Conservation (phyloP, 2,888 invertebrate species). For the Calameuta idolon region DNA sequence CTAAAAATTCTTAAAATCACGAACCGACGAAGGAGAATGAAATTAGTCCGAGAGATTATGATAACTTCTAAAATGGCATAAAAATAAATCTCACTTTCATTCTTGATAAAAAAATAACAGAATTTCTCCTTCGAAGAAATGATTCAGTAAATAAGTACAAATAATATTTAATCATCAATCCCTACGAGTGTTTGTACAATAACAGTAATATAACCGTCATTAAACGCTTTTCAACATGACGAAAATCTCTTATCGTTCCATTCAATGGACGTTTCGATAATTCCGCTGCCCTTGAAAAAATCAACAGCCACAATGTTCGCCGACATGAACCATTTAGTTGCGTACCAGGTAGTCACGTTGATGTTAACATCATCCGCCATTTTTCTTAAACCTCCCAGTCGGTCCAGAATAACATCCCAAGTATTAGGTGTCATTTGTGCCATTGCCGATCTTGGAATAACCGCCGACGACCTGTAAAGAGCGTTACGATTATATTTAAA, state of each 20-base stretch:
- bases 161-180: background rate
- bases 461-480: constrained; percentile 20
- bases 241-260: constrained; percentile 50
- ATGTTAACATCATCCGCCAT: constrained; percentile 78
- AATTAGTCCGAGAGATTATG: background rate
- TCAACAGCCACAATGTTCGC: constrained; percentile 82
- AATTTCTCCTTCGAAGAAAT: background rate
- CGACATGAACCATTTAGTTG: constrained; percentile 74
- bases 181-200: background rate
- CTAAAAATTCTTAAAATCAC: background rate
- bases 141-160: background rate
- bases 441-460: constrained; percentile 74
- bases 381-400: constrained; percentile 73
- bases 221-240: constrained; percentile 26
- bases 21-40: background rate
- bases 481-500: background rate
- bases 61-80: background rate
- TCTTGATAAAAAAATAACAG: background rate
- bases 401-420: constrained; percentile 73
- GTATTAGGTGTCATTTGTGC: constrained; percentile 79
- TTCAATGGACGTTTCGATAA: constrained; percentile 70
- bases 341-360: constrained; percentile 77
- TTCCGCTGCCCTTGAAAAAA: constrained; percentile 79
- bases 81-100: background rate
- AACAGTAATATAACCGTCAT: background rate